These are phyloP conservation scores for Trilocha varians DNA, from an alignment of 2,888 invertebrate species.

Conservation along the genomic window DNA sequence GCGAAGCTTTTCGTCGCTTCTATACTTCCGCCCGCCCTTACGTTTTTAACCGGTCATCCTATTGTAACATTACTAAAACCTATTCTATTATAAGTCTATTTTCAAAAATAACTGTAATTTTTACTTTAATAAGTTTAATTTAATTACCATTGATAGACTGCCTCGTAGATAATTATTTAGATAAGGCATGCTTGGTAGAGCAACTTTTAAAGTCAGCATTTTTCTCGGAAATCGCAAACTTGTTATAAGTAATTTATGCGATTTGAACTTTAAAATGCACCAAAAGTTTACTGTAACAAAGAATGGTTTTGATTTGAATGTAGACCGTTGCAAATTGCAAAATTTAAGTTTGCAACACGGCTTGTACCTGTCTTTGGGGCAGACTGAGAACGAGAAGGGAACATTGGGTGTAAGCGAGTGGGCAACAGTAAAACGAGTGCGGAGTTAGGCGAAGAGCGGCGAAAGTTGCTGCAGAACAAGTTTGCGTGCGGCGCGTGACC, in stretches of 20 bases:
- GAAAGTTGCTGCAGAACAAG: slow-evolving; percentile 65
- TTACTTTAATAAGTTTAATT: no score
- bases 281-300: slow-evolving; percentile 14
- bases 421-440: slow-evolving; percentile 32
- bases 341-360: slow-evolving; percentile 14
- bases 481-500: slow-evolving; percentile 66
- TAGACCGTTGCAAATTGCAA: slow-evolving; percentile 15
- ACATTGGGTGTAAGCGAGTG: slow-evolving; percentile 41
- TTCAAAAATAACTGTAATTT: no score
- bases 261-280: background rate
- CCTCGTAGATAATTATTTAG: no score
- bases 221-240: background rate
- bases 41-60: slow-evolving; percentile 56
- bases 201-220: background rate
- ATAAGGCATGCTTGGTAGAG: no score
- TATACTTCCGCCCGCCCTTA: slow-evolving; percentile 66
- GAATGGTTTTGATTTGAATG: slow-evolving; percentile 14
- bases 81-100: no score
- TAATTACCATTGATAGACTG: no score
- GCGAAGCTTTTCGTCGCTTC: slow-evolving; percentile 71
- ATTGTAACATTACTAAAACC: slow-evolving; percentile 34
- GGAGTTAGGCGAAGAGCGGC: slow-evolving; percentile 55
- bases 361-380: slow-evolving; percentile 19
- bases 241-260: background rate
- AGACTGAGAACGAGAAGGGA: slow-evolving; percentile 26